Evolutionary conservation across 2,797 vertebrate genomes (phyloP), one percentile per base, ranked within the genome.

Genomic region (Brotogeris chrysoptera): DNA sequence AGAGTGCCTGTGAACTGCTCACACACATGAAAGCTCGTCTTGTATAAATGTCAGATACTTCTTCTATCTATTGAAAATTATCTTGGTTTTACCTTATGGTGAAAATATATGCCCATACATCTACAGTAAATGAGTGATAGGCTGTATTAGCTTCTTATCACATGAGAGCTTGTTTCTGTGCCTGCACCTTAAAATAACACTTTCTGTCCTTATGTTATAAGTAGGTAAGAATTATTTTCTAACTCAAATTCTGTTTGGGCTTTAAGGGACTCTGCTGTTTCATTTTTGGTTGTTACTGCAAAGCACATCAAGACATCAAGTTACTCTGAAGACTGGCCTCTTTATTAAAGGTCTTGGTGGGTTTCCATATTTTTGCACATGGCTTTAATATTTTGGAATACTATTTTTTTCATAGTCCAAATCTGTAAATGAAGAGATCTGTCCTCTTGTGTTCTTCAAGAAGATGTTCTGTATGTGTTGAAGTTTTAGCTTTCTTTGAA

Each of bases 351-450:
- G 30, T 44, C 64, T 85, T 43, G 8, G 19, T 60, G 39, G 55
- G 81, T 77, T 90, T 63, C 52, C 32, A 8, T 93, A 72, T 85
- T 94, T 95, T 95, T 96, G 39, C 95, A 93, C 20, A 39, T 73
- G 65, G 38, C 39, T 93, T 88, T 96, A 65, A 66, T 83, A 94
- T 60, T 90, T 92, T 28, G 53, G 32, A 80, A 70, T 71, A 63
- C 46, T 79, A 46, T 92, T 82, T 94, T 59, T 95, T 80, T 89
- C 64, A 70, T 64, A 43, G 19, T 47, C 38, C 11, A 12, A 36
- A 82, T 64, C 12, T 90, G 64, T 88, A 92, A 91, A 94, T 80
- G 41, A 84, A 84, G 39, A 90, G 32, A 77, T 73, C 15, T 13
- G 20, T 16, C 32, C 10, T 86, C 17, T 84, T 43, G 6, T 85